Conservation (phyloP, 2,888 invertebrate species). For the Xestia sexstrigata region DNA sequence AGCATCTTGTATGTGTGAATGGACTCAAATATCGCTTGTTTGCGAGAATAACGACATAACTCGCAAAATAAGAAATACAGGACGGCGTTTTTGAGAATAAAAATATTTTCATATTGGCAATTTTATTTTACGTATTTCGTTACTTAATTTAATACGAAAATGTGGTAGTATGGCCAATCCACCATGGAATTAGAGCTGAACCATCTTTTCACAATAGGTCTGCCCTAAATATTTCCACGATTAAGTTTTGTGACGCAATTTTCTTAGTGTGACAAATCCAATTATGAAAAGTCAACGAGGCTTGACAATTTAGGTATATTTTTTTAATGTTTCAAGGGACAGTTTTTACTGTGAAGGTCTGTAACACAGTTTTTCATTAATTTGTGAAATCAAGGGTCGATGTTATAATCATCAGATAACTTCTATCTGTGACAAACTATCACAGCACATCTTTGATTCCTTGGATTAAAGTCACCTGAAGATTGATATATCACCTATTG, state of each 20-base stretch:
- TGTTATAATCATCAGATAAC: too few species aligned
- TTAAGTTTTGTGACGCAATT: slow-evolving; percentile 28
- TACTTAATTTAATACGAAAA: background rate
- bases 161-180: background rate
- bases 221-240: slow-evolving; percentile 9
- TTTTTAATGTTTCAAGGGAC: background rate
- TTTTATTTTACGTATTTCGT: too few species aligned
- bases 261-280: slow-evolving; percentile 9
- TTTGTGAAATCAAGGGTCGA: background rate
- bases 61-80: too few species aligned
- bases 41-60: too few species aligned
- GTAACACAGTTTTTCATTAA: background rate
- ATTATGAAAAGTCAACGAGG: slow-evolving; percentile 17
- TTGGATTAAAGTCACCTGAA: too few species aligned
- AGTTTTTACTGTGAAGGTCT: background rate
- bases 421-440: too few species aligned
- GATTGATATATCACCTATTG: too few species aligned
- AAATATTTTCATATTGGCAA: too few species aligned
- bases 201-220: background rate
- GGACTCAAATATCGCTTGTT: too few species aligned
- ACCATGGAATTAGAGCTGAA: slow-evolving; percentile 27
- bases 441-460: too few species aligned
- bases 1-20: too few species aligned
- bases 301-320: slow-evolving; percentile 12
- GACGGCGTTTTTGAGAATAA: too few species aligned